A percentile compares a stretch with the other conserved stretches of the same genome.
Evolutionary conservation across 2,113 vertebrate genomes (phyloP).

Genomic region (Xenopus tropicalis): UCB_Xtro_10.0 CM004444.2:92268001-92268500

Average conservation of each 20-base stretch:
- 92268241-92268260: slow-evolving; percentile 48
- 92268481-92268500: not conserved
- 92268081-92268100: slow-evolving; percentile 7
- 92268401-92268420: slow-evolving; percentile 51
- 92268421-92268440: slow-evolving; percentile 47
- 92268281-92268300: slow-evolving; percentile 49
- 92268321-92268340: slow-evolving; percentile 24
- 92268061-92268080: not conserved
- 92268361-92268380: slow-evolving; percentile 51
- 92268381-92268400: slow-evolving; percentile 49
- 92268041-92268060: not conserved
- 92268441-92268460: slow-evolving; percentile 11
- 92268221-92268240: slow-evolving; percentile 48
- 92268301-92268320: slow-evolving; percentile 47
- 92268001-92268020: not conserved
- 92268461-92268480: not conserved
- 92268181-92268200: slow-evolving; percentile 33
- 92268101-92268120: slow-evolving; percentile 17
- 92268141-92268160: slow-evolving; percentile 14
- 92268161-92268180: slow-evolving; percentile 18
- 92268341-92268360: slow-evolving; percentile 51
- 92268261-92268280: slow-evolving; percentile 54
- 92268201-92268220: slow-evolving; percentile 40
- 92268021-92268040: not conserved
- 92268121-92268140: not conserved